Evolutionary conservation across 2,888 invertebrate species (phyloP), one percentile per base, ranked within the genome.

Genomic region (Synanthedon myopaeformis): DNA sequence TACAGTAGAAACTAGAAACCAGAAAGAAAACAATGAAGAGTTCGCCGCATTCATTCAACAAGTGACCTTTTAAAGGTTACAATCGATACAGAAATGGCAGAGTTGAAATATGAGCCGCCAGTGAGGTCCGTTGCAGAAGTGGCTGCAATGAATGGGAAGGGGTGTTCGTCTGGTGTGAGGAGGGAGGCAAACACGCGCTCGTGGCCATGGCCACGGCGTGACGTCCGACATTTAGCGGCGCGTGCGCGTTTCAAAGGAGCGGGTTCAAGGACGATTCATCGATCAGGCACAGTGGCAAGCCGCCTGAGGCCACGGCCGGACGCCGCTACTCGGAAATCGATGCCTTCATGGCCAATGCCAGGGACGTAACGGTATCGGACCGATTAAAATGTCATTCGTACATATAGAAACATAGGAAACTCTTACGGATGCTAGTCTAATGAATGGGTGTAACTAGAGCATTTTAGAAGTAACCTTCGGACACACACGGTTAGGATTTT

Each of bases 181-280:
- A 51, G 65, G 66, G 65, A 57, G 56, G 51, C 58, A 56, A 65
- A 66, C 75, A 74, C 74, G 75, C 71, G 78, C 72, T 75, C 74
- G 77, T 75, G 82, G 80, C 80, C 84, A 82, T 76, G 85, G 83
- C 69, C 82, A 75, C 74, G 70, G 64, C 57, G 72, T 85, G 85
- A 86, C 86, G 82, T 83, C 69, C 64, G 78, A 71, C 72, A 73
- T 76, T 76, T 71, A 70, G 59, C 61, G 73, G 76, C 82, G 71
- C 80, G 77, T 82, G 83, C 76, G 70, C 59, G 72, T 58, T 58
- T 53, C 56, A 56, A 59, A 63, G 58, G 59, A 42, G 49, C 69
- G 65, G 74, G 85, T 83, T 87, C 86, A 87, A 84, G 86, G 86
- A 78, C 80, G 72, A 54, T 12, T 35, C 69, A 85, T 86, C 81